Base-by-base conservation (phyloP, 1,140 invertebrate genomes). In the Drosophila nasuta region DNA sequence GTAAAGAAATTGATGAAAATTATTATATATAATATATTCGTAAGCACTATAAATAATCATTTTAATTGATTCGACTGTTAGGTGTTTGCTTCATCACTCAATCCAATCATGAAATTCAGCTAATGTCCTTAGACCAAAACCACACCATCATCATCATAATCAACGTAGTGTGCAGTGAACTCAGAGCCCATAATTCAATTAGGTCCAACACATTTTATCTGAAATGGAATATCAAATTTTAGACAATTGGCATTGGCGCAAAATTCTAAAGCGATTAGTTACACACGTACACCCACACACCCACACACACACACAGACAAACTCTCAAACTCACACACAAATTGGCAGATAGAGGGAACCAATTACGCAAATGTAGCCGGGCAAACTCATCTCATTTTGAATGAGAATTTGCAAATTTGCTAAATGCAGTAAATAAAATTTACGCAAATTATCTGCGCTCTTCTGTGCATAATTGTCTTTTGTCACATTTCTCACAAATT, bases 161-260 rank as follows among this genome's bases (percentile, higher is more conserved):
- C 30, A 15, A 15, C 51, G 30, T 35, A n/a, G 33, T 49, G 51
- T 30, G 15, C 17, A 11, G 6, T 45, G 33, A 64, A 71, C 41
- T 49, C 17, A 46, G 33, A 57, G 8, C 20, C 6, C 28, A 43
- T 63, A 57, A 71, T 57, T 56, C 43, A 71, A 64, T 56, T 57
- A 25, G 57, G 11, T 10, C 43, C 41, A 62, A 54, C 11, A 60
- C 67, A 25, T 45, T 70, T 54, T 54, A 70, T 70, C 67, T 54
- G 11, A 71, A 71, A 57, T 71, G 41, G 62, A 71, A 64, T 57
- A 56, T 71, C 69, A 52, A 65, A 66, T 66, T 72, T 59, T 41
- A 46, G 30, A 28, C 25, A 51, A 58, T 71, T 48, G 15, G 8
- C 59, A 64, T 54, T 46, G 38, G 48, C 25, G 49, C 11, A 28